Conservation (phyloP, 2,113 vertebrate genomes). For the Poecile atricapillus region DNA sequence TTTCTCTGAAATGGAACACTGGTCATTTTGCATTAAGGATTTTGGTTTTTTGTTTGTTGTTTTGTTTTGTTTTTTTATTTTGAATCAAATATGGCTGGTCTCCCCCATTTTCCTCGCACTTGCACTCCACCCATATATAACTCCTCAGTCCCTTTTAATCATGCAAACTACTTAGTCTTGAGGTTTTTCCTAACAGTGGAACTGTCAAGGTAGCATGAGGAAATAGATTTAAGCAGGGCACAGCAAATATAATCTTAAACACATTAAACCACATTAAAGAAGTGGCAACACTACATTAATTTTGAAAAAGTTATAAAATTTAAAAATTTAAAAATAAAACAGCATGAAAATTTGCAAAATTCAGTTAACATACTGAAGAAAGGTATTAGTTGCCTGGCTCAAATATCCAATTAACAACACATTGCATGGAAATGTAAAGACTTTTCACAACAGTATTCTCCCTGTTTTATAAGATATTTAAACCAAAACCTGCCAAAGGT, state of each 20-base stretch:
- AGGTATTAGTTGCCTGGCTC: neutral
- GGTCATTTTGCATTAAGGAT: neutral
- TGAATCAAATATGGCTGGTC: neutral
- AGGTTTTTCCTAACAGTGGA: neutral
- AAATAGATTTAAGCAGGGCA: neutral
- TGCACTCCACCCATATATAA: fast-evolving
- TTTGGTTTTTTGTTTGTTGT: neutral
- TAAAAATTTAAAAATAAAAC: neutral
- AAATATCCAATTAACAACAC: neutral
- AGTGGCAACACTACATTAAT: neutral
- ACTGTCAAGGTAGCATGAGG: neutral
- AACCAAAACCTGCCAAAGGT: neutral
- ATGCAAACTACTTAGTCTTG: neutral
- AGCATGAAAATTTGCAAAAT: neutral
- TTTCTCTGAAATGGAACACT: neutral
- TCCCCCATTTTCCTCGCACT: neutral
- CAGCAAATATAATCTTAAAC: neutral
- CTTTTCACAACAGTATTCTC: neutral
- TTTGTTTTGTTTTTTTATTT: neutral
- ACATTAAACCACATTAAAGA: neutral
- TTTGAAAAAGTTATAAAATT: neutral
- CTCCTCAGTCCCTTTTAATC: neutral
- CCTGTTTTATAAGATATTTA: neutral
- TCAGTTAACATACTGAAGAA: neutral
- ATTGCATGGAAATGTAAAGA: neutral